Base-by-base conservation (phyloP, 2,888 invertebrate genomes). In the Athripsodes cinereus region DNA sequence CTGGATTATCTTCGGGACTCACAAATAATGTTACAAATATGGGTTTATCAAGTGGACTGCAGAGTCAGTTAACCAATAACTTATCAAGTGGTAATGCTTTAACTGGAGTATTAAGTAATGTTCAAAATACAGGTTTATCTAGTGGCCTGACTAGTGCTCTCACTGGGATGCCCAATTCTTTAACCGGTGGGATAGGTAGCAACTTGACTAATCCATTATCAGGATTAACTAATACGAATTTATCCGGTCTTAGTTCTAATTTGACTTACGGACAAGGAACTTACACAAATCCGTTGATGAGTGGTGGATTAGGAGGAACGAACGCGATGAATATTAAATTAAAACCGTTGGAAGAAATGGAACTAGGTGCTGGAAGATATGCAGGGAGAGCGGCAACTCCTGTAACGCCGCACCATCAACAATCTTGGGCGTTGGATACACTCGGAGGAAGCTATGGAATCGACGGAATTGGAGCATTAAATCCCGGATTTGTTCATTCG, bases 281-380 rank as follows among this genome's bases (percentile, higher is more conserved):
- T 2, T 87, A 86, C 67, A 83, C 86, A 59, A 86, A 86, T 68
- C 86, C 87, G 18, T 71, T 87, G 62, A 74, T 79, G 65, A 73
- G 82, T 65, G 69, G 81, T 70, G 74, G 81, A 68, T 71, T 86
- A 71, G 40, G 55, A 5, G 63, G 63, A n/a, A 72, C 78, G 53
- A 78, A 77, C 75, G 73, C 72, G 26, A 82, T 83, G 79, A 81
- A 78, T 64, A 81, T 81, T 66, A 87, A 87, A 72, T 74, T 86
- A 72, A 87, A 88, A 72, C 83, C 86, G 62, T 75, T 87, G 70
- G 87, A 88, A 66, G 87, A 88, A 69, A 83, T 86, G 62, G 87
- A 87, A 66, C 76, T 87, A 63, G 84, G 85, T 63, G 68, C 83
- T 67, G 75, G 80, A 67, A 78, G 83, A 69, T 84, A 78, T 69